These are phyloP conservation scores for Chaunax sp. DNA, from an alignment of 2,797 vertebrate genomes.

Conservation along the genomic window DNA sequence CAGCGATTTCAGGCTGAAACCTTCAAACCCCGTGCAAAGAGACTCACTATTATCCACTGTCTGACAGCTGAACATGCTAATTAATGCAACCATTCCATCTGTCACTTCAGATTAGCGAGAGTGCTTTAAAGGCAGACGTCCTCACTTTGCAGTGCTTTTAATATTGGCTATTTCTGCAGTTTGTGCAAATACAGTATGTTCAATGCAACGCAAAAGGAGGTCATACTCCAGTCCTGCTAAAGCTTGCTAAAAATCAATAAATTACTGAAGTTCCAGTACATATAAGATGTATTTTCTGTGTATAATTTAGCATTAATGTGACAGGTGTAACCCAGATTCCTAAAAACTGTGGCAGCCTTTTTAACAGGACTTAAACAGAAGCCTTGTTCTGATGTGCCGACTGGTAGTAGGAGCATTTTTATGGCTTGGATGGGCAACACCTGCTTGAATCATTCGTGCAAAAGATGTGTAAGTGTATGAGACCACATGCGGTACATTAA, in stretches of 20 bases:
- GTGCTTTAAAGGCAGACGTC: slow-evolving; percentile 16
- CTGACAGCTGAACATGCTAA: slow-evolving; percentile 47
- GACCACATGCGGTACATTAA: background rate
- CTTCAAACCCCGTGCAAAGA: slow-evolving; percentile 21
- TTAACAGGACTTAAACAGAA: no score
- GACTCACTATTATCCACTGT: slow-evolving; percentile 34
- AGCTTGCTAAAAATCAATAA: slow-evolving; percentile 48
- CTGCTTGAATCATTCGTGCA: no score
- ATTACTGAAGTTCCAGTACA: slow-evolving; percentile 44
- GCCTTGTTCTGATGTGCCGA: background rate
- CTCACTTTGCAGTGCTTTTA: background rate
- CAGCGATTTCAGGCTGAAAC: slow-evolving; percentile 43
- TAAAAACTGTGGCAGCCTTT: background rate
- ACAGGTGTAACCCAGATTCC: slow-evolving; percentile 49
- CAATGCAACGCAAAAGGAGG: background rate
- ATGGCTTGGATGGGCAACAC: background rate
- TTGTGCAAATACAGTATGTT: background rate
- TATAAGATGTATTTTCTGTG: slow-evolving; percentile 37
- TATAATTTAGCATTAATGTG: slow-evolving; percentile 48
- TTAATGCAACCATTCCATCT: slow-evolving; percentile 42
- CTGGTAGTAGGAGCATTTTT: background rate
- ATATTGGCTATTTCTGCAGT: background rate
- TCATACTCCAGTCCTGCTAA: slow-evolving; percentile 6
- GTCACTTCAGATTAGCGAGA: slow-evolving; percentile 38
- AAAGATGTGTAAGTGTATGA: no score